These are phyloP conservation scores for Buceros bicornis DNA, from an alignment of 2,797 vertebrate genomes.

Conservation along the genomic window DNA sequence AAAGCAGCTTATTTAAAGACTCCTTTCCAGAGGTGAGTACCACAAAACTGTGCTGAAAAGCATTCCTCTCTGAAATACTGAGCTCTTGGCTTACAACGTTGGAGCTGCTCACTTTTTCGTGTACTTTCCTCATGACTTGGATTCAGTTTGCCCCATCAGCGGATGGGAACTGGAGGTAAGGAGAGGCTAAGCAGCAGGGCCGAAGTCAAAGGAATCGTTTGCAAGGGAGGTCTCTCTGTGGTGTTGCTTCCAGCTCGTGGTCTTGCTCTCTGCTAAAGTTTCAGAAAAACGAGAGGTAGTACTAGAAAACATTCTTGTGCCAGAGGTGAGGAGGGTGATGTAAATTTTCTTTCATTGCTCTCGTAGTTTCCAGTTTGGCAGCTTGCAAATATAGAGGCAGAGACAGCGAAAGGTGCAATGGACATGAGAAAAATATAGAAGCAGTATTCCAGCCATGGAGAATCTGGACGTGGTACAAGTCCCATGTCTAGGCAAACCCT, in stretches of 20 bases:
- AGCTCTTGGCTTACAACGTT: fast-evolving
- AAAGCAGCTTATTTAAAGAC: neutral
- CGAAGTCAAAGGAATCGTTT: neutral
- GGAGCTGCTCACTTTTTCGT: neutral
- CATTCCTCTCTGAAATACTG: neutral
- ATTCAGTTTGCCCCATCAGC: neutral
- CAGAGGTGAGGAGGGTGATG: neutral
- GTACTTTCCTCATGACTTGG: neutral
- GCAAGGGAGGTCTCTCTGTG: neutral
- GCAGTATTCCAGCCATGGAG: neutral
- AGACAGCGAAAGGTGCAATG: neutral
- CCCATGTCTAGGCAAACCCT: neutral
- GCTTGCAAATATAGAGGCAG: neutral
- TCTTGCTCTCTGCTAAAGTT: neutral
- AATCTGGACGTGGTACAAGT: neutral
- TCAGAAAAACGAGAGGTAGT: neutral
- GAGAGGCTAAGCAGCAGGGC: neutral
- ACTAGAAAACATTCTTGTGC: neutral
- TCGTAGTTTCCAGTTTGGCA: neutral
- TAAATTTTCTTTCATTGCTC: neutral
- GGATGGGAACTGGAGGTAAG: neutral
- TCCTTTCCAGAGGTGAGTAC: neutral
- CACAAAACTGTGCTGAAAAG: neutral
- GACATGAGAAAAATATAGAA: neutral
- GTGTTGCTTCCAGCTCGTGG: fast-evolving